phyloP scores from a whole-genome alignment of 1,140 invertebrate genomes.

The Akabosia matsudoensis region DNA sequence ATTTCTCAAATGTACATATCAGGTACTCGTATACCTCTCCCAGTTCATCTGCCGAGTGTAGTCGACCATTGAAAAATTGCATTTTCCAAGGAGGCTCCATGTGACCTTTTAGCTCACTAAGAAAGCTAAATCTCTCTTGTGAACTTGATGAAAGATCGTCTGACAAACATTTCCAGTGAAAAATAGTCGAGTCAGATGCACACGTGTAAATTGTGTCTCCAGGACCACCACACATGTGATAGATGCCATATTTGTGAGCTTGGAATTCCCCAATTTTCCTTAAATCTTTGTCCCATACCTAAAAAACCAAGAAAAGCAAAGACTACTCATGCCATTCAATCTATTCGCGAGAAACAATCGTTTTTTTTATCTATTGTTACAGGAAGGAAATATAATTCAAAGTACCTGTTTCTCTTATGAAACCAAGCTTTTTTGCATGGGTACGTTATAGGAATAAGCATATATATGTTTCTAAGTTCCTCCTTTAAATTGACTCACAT shows the following conservation, averaged over 20 bases:
- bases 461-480: too few relatives aligned
- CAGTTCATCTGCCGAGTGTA: neutral
- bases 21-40: neutral
- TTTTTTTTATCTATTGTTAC: too few relatives aligned
- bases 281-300: conserved; percentile 5
- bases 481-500: conserved; percentile 1
- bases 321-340: too few relatives aligned
- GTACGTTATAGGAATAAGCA: neutral
- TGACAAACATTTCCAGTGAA: conserved; percentile 7
- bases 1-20: too few relatives aligned
- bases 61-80: conserved; percentile 9
- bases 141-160: neutral
- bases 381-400: too few relatives aligned
- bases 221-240: neutral
- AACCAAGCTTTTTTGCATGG: neutral
- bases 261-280: neutral
- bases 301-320: neutral
- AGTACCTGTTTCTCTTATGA: neutral
- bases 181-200: conserved; percentile 17
- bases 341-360: too few relatives aligned
- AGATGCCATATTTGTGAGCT: neutral
- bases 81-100: neutral
- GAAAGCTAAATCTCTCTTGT: neutral
- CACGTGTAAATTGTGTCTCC: neutral
- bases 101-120: neutral